Base-by-base conservation (phyloP, 1,140 invertebrate species). In the Drosophila melanica region DNA sequence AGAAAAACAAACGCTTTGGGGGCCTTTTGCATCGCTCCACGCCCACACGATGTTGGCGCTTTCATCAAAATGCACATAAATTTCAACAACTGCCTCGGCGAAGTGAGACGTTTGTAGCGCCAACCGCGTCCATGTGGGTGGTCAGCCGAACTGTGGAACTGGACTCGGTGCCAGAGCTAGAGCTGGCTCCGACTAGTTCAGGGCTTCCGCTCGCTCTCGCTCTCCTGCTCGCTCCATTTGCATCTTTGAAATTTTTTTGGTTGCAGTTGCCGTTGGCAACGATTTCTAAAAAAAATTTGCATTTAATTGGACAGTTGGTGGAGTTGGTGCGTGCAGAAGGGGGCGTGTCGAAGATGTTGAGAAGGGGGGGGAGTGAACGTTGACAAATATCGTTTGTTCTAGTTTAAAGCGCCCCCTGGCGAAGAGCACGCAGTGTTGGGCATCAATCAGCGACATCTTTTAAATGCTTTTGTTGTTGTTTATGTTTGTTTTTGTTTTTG, bases 251-350 rank as follows among this genome's bases (percentile, higher is more conserved):
- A 54, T 45, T 66, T 54, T 9, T 20, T 66, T 47, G 18, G 23
- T 35, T 64, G 16, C 20, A 50, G 45, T 71, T 59, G 69, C 51
- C 53, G 45, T 33, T 11, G 53, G 33, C 69, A 77, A 76, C 79
- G 82, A 87, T 82, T 87, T 87, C 82, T 77, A 81, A 84, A 84
- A 84, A 77, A 79, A 87, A 89, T 87, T 87, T 89, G 82, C 84
- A 87, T 89, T 87, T 87, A 89, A 87, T 87, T 87, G 82, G 79
- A 66, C 79, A 75, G 58, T n/a, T n/a, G 16, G 27, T 62, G 57
- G 48, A 63, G 45, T 12, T 41, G 18, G 45, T 23, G n/a, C 39
- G 33, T 11, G 3, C 9, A 11, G 5, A 7, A 9, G 30, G 10
- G 42, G 18, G 41, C 20, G 39, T 35, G 23, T 12, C 4, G n/a